Percentiles rank a stretch among this genome's conserved stretches.
Conservation (phyloP, 2,113 vertebrate genomes). For the Dromiciops gliroides region DNA sequence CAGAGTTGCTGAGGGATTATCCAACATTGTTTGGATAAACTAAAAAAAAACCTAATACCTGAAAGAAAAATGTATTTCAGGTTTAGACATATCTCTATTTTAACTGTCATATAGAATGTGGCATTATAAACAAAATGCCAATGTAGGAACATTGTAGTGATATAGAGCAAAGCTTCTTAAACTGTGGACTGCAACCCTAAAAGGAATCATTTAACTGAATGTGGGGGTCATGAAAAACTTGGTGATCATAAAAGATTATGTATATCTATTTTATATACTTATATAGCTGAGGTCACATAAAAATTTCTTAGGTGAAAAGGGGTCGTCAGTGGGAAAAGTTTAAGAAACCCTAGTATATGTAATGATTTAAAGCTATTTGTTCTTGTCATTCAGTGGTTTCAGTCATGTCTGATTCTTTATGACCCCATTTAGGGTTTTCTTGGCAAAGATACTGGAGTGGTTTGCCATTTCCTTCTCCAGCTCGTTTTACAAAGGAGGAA, state of each 20-base stretch:
- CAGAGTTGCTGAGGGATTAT: neutral
- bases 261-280: too few relatives aligned
- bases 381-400: neutral
- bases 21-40: neutral
- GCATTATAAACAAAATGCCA: neutral
- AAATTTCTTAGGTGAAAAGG: too few relatives aligned
- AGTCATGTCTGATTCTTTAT: neutral
- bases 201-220: too few relatives aligned
- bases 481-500: neutral
- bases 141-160: neutral
- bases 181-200: too few relatives aligned
- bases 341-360: too few relatives aligned
- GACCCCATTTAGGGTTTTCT: neutral
- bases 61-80: neutral
- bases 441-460: neutral
- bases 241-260: too few relatives aligned
- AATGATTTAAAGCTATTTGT: neutral
- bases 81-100: neutral
- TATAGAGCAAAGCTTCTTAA: too few relatives aligned
- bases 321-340: too few relatives aligned
- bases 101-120: neutral
- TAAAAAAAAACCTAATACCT: neutral
- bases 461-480: neutral
- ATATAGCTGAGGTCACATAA: too few relatives aligned
- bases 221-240: too few relatives aligned